Percentiles rank a stretch among this genome's conserved stretches.
Evolutionary conservation across 1,140 invertebrate species (phyloP).

Genomic region (Pseudomyrmex cubaensis): DNA sequence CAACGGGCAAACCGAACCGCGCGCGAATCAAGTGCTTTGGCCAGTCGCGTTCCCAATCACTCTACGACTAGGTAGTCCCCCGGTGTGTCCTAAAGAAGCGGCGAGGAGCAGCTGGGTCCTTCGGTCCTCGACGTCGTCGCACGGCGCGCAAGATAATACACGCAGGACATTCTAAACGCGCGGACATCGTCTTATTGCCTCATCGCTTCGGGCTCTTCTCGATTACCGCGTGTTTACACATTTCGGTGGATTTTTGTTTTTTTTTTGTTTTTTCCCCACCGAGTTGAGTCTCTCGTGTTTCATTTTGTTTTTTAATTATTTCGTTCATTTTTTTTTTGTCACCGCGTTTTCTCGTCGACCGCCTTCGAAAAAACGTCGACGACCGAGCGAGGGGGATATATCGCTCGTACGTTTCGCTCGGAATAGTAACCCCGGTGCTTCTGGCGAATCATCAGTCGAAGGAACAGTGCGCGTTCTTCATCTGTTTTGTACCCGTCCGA

Average conservation of each 20-base stretch:
- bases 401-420: too few species aligned
- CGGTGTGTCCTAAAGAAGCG: slow-evolving; percentile 81
- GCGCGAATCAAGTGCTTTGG: slow-evolving; percentile 86
- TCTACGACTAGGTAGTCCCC: slow-evolving; percentile 85
- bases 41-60: slow-evolving; percentile 86
- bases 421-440: too few species aligned
- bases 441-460: not conserved
- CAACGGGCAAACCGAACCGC: slow-evolving; percentile 83
- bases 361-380: not conserved
- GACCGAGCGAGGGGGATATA: too few species aligned
- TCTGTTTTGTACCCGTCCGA: slow-evolving; percentile 17
- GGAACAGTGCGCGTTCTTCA: slow-evolving; percentile 35
- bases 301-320: not conserved
- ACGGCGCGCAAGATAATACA: slow-evolving; percentile 72
- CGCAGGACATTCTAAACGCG: slow-evolving; percentile 66
- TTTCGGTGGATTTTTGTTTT: not conserved
- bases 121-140: slow-evolving; percentile 66
- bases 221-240: slow-evolving; percentile 4
- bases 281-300: not conserved
- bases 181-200: slow-evolving; percentile 43
- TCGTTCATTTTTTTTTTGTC: not conserved
- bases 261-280: not conserved
- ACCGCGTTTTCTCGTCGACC: not conserved
- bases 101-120: slow-evolving; percentile 73
- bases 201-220: slow-evolving; percentile 14